Percentiles rank a stretch among this genome's conserved stretches.
These are phyloP conservation scores for Hybos culiciformis DNA, from an alignment of 2,888 invertebrate species.

Conservation along the genomic window DNA sequence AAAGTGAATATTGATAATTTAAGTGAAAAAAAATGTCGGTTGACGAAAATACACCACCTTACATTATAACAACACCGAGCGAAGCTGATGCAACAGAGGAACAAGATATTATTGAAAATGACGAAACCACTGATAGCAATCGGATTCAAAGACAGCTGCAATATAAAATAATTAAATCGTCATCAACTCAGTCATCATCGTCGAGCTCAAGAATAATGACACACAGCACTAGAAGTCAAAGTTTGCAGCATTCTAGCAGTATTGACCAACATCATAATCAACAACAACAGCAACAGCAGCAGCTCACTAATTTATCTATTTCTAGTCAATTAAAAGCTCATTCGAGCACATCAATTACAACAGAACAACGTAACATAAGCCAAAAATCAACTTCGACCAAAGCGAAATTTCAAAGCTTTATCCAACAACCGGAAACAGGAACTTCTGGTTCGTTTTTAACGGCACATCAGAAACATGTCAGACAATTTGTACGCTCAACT, in stretches of 20 bases:
- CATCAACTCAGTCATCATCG: constrained; percentile 13
- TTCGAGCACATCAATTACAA: constrained; percentile 32
- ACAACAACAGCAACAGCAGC: not conserved
- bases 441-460: constrained; percentile 24
- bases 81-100: constrained; percentile 30
- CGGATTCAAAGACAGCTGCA: constrained; percentile 12
- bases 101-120: constrained; percentile 17
- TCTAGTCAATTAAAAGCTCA: constrained; percentile 37
- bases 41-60: constrained; percentile 23
- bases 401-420: constrained; percentile 33
- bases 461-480: constrained; percentile 34
- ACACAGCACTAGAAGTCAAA: constrained; percentile 29
- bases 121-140: not conserved
- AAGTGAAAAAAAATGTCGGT: constrained; percentile 16
- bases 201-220: constrained; percentile 22
- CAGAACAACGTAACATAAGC: constrained; percentile 25
- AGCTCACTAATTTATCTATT: constrained; percentile 23
- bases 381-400: constrained; percentile 22
- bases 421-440: constrained; percentile 32
- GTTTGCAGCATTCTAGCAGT: constrained; percentile 26
- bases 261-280: constrained; percentile 20
- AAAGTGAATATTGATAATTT: not conserved
- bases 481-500: constrained; percentile 35
- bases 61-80: constrained; percentile 34
- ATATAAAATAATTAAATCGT: no score